These are phyloP conservation scores for Intellagama lesueurii DNA, from an alignment of 2,797 vertebrate genomes.

Conservation along the genomic window DNA sequence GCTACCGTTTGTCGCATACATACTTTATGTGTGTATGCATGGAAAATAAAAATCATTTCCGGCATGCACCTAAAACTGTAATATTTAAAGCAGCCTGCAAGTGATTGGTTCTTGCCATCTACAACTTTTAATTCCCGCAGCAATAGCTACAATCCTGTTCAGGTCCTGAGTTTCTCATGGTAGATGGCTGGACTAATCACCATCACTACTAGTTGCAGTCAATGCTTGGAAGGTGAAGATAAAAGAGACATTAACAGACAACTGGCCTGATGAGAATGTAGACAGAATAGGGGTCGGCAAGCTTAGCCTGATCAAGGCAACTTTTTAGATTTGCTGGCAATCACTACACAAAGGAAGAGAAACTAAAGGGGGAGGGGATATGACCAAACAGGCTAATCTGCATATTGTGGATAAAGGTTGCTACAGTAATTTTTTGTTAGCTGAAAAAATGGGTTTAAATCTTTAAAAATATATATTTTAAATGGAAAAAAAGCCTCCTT, in stretches of 20 bases:
- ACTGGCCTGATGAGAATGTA: too few relatives aligned
- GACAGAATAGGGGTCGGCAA: neutral
- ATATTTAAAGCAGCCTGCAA: neutral
- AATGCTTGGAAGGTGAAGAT: neutral
- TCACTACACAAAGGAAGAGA: too few relatives aligned
- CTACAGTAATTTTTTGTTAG: too few relatives aligned
- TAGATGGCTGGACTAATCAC: neutral
- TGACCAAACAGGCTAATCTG: too few relatives aligned
- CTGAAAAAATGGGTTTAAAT: too few relatives aligned
- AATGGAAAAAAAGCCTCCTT: too few relatives aligned
- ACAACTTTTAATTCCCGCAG: neutral
- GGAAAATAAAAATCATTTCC: neutral
- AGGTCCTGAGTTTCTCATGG: neutral
- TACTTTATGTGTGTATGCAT: neutral
- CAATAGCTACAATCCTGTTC: too few relatives aligned
- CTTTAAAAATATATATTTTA: too few relatives aligned
- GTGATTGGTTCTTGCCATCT: neutral
- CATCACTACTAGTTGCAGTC: neutral
- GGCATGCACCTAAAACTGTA: neutral
- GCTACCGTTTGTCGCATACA: neutral
- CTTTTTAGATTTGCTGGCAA: too few relatives aligned
- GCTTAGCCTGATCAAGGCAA: too few relatives aligned
- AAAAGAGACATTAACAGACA: neutral
- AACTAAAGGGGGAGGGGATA: too few relatives aligned
- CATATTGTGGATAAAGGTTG: too few relatives aligned